Conservation (phyloP, 2,797 vertebrate species). For the Perodicticus potto region DNA sequence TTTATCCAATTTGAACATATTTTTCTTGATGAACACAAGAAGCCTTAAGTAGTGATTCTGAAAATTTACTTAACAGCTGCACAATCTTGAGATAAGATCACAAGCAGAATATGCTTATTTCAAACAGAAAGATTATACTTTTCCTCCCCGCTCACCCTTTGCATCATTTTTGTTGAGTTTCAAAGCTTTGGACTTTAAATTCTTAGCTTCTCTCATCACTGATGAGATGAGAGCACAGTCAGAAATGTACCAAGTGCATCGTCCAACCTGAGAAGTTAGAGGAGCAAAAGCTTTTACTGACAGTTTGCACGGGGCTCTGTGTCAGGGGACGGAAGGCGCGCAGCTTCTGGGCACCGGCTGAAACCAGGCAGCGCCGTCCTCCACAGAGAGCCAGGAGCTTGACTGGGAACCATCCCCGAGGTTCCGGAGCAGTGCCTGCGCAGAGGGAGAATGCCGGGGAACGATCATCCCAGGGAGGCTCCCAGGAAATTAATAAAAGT, state of each 20-base stretch:
- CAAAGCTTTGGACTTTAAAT: conserved; percentile 74
- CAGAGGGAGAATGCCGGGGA: background rate
- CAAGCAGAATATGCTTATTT: background rate
- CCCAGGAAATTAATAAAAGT: background rate
- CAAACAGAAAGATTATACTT: background rate
- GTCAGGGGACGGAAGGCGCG: background rate
- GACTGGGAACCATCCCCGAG: background rate
- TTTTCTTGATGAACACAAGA: conserved; percentile 76
- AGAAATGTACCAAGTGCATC: background rate
- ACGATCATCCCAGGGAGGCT: background rate
- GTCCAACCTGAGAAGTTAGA: background rate
- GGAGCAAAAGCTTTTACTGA: background rate
- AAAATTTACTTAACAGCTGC: conserved; percentile 58
- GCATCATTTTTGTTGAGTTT: conserved; percentile 59
- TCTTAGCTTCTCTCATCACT: conserved; percentile 61
- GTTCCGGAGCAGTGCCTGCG: background rate
- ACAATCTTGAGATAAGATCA: conserved; percentile 25
- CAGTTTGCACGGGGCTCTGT: background rate
- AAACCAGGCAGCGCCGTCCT: background rate
- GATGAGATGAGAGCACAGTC: conserved; percentile 62
- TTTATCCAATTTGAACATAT: conserved; percentile 71
- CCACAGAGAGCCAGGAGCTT: background rate
- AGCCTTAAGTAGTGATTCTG: conserved; percentile 59
- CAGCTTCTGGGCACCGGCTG: background rate
- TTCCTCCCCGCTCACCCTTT: background rate